Evolutionary conservation across 2,113 vertebrate genomes (phyloP).

Genomic region (Ptychochromis oligacanthus): DNA sequence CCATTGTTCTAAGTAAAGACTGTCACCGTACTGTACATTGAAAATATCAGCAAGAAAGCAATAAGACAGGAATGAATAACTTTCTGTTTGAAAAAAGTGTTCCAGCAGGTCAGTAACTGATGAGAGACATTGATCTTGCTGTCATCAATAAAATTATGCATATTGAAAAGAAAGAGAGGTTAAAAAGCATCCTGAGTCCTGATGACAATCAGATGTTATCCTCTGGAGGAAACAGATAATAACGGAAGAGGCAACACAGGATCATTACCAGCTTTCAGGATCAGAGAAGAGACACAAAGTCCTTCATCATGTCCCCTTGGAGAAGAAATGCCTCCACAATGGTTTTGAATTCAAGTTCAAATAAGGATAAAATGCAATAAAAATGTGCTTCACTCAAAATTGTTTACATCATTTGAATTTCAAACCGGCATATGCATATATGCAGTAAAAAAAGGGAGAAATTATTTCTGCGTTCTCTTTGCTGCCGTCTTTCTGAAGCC

Average conservation of each 20-base stretch:
- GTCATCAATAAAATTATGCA: not conserved
- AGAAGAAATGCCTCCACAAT: not conserved
- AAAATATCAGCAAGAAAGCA: not conserved
- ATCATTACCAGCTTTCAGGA: not conserved
- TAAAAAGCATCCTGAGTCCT: not conserved
- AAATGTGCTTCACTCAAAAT: not conserved
- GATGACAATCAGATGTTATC: not conserved
- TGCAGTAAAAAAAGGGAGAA: not conserved
- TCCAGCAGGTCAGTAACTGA: not conserved
- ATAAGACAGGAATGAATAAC: not conserved
- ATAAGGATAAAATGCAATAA: not conserved
- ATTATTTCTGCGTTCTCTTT: conserved; percentile 54
- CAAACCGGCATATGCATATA: not conserved
- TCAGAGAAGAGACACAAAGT: not conserved
- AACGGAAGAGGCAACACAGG: not conserved
- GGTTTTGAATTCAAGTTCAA: not conserved
- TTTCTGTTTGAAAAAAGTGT: not conserved
- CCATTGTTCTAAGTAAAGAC: not conserved
- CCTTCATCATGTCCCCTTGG: not conserved
- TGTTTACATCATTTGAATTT: conserved; percentile 15
- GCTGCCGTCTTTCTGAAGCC: conserved; percentile 10
- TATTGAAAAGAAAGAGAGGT: not conserved
- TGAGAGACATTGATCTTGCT: not conserved
- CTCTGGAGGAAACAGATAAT: not conserved
- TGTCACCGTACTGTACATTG: not conserved